Conservation (phyloP, 2,113 vertebrate species). For the Gorilla gorilla region DNA sequence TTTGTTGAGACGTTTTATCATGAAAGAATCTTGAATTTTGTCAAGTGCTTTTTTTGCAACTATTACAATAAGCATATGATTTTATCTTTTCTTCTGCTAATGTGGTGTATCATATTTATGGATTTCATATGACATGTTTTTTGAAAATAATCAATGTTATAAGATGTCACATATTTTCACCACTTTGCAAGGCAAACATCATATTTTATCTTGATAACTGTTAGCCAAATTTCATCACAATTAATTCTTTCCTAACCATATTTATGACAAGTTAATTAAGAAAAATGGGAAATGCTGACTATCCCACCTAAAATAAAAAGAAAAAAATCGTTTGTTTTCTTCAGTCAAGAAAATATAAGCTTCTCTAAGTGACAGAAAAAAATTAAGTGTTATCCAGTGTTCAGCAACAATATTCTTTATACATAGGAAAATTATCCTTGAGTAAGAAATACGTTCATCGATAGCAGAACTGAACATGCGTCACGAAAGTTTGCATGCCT, state of each 20-base stretch:
- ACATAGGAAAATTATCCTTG: background rate
- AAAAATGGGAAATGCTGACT: too few species aligned
- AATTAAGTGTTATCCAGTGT: background rate
- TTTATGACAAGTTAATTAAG: background rate
- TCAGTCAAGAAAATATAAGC: background rate
- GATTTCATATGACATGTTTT: background rate
- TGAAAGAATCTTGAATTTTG: too few species aligned
- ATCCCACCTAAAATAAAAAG: too few species aligned
- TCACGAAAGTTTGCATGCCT: background rate
- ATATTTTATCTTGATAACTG: background rate
- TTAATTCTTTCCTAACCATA: background rate
- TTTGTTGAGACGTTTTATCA: too few species aligned
- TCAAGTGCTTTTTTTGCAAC: too few species aligned
- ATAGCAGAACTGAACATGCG: background rate
- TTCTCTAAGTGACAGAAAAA: background rate
- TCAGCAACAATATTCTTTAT: background rate
- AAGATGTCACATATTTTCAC: background rate
- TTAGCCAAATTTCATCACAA: slow-evolving; percentile 8
- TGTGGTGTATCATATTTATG: background rate
- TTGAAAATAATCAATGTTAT: background rate
- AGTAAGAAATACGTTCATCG: background rate
- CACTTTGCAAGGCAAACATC: background rate
- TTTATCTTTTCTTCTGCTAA: background rate
- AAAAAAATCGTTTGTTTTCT: background rate
- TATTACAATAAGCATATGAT: too few species aligned